Percentiles rank a stretch among this genome's conserved stretches.
These are phyloP conservation scores for Bombus superbus DNA, from an alignment of 1,140 invertebrate species.

Conservation along the genomic window DNA sequence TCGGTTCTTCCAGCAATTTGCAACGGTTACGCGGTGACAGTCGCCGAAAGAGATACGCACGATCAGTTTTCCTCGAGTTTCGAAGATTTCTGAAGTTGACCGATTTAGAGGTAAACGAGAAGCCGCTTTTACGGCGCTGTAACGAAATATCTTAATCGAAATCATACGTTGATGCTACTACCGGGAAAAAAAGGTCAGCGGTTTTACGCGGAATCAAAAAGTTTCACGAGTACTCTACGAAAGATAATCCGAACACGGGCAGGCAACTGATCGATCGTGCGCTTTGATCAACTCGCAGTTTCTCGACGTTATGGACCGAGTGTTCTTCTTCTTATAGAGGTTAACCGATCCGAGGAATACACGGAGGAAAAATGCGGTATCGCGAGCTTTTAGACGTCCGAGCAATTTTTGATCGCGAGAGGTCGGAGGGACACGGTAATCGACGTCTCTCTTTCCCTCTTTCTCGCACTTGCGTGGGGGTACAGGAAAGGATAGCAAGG, in stretches of 20 bases:
- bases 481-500: slow-evolving; percentile 53
- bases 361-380: background rate
- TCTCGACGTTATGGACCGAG: background rate
- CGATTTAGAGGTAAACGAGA: background rate
- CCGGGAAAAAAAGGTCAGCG: background rate
- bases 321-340: background rate
- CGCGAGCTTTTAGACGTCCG: background rate
- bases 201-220: slow-evolving; percentile 20
- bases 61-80: too few species aligned
- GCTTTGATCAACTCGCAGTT: background rate
- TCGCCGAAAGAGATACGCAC: background rate
- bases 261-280: slow-evolving; percentile 22
- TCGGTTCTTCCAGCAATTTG: background rate
- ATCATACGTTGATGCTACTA: slow-evolving; percentile 33
- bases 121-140: slow-evolving; percentile 3
- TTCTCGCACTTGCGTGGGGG: slow-evolving; percentile 34
- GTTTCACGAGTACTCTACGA: slow-evolving; percentile 5
- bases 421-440: slow-evolving; percentile 27
- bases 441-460: slow-evolving; percentile 17
- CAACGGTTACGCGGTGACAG: background rate
- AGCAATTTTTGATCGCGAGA: slow-evolving; percentile 53
- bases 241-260: background rate
- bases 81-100: background rate
- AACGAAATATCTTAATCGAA: slow-evolving; percentile 49
- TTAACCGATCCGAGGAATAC: background rate